Evolutionary conservation across 2,797 vertebrate genomes (phyloP), one percentile per base, ranked within the genome.

Genomic region (Platyrinchus mystaceus): DNA sequence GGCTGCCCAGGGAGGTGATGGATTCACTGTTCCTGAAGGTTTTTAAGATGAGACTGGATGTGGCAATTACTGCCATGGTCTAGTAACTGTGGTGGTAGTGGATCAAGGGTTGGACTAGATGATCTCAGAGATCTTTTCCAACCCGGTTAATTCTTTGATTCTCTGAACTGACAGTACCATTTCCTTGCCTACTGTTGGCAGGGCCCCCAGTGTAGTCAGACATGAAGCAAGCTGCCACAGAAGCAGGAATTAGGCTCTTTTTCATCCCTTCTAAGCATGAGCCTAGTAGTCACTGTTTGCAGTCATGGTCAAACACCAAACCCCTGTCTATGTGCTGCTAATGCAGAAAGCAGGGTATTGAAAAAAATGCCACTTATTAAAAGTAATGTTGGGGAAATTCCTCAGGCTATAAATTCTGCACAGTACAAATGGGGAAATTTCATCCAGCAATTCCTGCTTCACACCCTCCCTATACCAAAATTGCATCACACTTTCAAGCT

Each of bases 141-240:
- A 50, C 27, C 15, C 5, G 16, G 49, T 50, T 50, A 27, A 50
- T 50, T 47, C 23, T 47, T 24, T 47, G 46, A 24, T 28, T 50
- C 49, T 50, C 14, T 50, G 15, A 50, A 22, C 62, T 46, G n/a
- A 21, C 23, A 22, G 41, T 6, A 24, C 22, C 15, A 59, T 62
- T 66, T 59, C 28, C 52, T 66, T 68, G 19, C 26, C 58, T 55
- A 1, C 34, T 56, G 10, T 19, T 82, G 67, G 28, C 37, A 78
- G 37, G 12, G 17, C 7, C 52, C 19, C 17, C 3, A 0, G 0
- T 10, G 37, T 1, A 2, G 37, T 26, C 56, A 74, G 39, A 52
- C 12, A 12, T 9, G 37, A 62, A 82, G 41, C 8, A 41, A 9
- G 16, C 49, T 2, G 1, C n/a, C 0, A 1, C 39, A 34, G 56